Evolutionary conservation across 2,797 vertebrate species (phyloP).

Genomic region (Semotilus atromaculatus): DNA sequence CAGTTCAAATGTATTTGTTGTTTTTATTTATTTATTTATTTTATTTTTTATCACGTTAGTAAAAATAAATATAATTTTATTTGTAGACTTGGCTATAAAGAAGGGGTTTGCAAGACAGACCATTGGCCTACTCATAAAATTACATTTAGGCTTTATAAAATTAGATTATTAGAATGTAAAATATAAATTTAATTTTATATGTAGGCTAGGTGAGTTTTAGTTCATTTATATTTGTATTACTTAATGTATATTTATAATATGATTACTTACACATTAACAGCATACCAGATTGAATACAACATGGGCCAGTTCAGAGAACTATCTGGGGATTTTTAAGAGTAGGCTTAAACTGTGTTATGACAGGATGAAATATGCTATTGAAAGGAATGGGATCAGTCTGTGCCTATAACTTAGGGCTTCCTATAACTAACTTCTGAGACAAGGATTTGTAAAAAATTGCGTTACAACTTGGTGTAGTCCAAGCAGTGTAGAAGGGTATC

Average conservation of each 20-base stretch:
- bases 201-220: not conserved
- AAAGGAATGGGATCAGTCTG: not conserved
- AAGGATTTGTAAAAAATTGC: not conserved
- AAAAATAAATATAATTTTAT: not conserved
- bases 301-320: not conserved
- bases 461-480: not conserved
- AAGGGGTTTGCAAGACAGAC: not conserved
- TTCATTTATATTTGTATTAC: not conserved
- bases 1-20: not conserved
- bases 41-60: not conserved
- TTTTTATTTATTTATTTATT: too few relatives aligned
- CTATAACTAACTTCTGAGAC: not conserved
- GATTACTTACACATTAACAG: not conserved
- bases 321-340: not conserved
- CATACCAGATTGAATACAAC: not conserved
- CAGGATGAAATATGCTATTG: not conserved
- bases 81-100: not conserved
- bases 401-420: not conserved
- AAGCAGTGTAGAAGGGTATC: not conserved
- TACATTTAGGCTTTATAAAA: not conserved
- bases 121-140: not conserved
- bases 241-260: not conserved
- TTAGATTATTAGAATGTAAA: too few relatives aligned
- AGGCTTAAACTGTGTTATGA: conserved; percentile 1
- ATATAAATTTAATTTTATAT: not conserved